Percentiles rank a stretch among this genome's conserved stretches.
Evolutionary conservation across 2,797 vertebrate species (phyloP).

Genomic region (Silurus lanzhouensis): DNA sequence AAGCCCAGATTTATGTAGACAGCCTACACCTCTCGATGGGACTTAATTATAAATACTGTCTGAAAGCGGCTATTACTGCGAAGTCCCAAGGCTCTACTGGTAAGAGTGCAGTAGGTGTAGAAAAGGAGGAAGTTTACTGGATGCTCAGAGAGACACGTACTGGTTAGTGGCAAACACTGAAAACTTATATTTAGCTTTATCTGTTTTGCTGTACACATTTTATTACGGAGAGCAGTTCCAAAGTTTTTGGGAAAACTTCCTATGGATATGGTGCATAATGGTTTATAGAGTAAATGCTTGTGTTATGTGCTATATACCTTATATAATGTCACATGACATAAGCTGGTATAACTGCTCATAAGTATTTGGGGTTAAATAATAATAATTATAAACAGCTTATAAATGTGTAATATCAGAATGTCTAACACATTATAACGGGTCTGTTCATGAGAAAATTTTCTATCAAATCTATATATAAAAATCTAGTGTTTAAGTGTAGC

Average conservation of each 20-base stretch:
- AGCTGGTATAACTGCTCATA: background rate
- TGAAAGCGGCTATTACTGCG: conserved; percentile 37
- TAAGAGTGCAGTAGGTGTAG: conserved; percentile 27
- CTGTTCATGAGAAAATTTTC: background rate
- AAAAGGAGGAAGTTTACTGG: conserved; percentile 30
- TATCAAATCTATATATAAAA: no score
- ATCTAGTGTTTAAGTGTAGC: no score
- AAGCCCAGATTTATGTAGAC: conserved; percentile 33
- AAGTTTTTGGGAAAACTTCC: conserved; percentile 1
- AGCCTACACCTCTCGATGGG: conserved; percentile 32
- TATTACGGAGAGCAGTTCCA: background rate
- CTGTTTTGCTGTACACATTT: background rate
- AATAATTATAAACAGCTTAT: background rate
- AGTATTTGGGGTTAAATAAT: background rate
- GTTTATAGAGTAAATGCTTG: background rate
- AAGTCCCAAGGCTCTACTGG: conserved; percentile 17
- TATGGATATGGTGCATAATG: background rate
- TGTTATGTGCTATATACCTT: no score
- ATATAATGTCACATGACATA: background rate
- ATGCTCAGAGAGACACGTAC: conserved; percentile 3
- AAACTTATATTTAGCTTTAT: background rate
- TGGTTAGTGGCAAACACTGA: conserved; percentile 13
- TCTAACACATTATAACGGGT: background rate
- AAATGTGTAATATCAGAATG: background rate
- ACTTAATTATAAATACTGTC: conserved; percentile 49